phyloP scores from a whole-genome alignment of 2,888 invertebrate species.

The Abrostola tripartita region DNA sequence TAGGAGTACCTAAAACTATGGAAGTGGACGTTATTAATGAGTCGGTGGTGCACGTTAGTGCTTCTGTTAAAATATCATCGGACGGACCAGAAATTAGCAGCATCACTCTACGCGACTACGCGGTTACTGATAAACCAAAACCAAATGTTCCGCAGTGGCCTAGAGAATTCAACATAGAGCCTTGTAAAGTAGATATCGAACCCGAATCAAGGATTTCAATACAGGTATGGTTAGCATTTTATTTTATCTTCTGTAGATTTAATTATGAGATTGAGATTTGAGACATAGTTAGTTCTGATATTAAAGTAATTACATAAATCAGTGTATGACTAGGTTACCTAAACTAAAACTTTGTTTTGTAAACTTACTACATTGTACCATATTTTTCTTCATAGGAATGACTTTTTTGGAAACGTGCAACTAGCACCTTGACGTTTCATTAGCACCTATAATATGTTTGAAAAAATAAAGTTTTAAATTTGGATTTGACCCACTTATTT shows the following conservation, averaged over 20 bases:
- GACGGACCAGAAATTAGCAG: constrained; percentile 88
- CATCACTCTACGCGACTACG: constrained; percentile 82
- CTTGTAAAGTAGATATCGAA: constrained; percentile 80
- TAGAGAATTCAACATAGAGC: constrained; percentile 86
- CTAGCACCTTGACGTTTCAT: too few relatives aligned
- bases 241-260: neutral
- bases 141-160: constrained; percentile 82
- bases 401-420: too few relatives aligned
- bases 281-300: too few relatives aligned
- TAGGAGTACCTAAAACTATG: constrained; percentile 84
- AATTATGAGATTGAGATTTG: neutral
- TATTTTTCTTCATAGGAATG: too few relatives aligned
- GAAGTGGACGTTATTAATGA: constrained; percentile 86
- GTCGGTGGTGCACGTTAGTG: constrained; percentile 87
- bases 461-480: too few relatives aligned
- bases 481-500: too few relatives aligned
- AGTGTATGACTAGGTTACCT: too few relatives aligned
- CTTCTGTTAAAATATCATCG: constrained; percentile 79
- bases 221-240: constrained; percentile 66
- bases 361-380: too few relatives aligned
- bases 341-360: too few relatives aligned
- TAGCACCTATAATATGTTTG: too few relatives aligned
- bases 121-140: constrained; percentile 73
- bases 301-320: too few relatives aligned
- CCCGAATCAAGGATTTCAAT: constrained; percentile 80